Evolutionary conservation across 2,888 invertebrate species (phyloP), one percentile per base, ranked within the genome.

Genomic region (Merodon equestris): DNA sequence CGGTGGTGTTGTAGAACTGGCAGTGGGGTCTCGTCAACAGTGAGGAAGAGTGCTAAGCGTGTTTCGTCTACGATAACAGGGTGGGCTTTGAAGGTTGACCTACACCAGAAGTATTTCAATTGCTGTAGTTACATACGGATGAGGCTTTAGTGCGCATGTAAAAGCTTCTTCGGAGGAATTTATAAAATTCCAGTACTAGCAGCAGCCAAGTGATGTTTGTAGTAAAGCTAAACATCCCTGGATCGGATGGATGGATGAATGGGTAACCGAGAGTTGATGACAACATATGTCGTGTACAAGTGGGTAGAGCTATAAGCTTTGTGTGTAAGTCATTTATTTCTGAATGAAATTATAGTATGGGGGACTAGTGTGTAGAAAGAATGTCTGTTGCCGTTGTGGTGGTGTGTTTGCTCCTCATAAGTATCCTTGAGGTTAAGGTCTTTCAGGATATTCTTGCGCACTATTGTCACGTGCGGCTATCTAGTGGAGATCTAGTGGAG

Each of bases 321-420:
- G 79, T 74, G 79, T 70, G 73, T 79, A 79, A 79, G 68, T 70
- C 79, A 74, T 79, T 79, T 79, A 79, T 79, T 79, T 79, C 79
- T 79, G 79, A 79, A 79, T 79, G 79, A 79, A 79, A 70, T 79
- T 70, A 74, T 74, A 79, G 79, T 74, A 74, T 79, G 79, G 63
- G 72, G 64, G 58, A 53, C 54, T 45, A 15, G 40, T 18, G 47
- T 27, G 64, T n/a, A n/a, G n/a, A n/a, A n/a, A n/a, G n/a, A n/a
- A n/a, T n/a, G n/a, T n/a, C 58, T 68, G 74, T 74, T 58, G 56
- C 40, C 50, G 64, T 44, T 68, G 60, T 40, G 40, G 10, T 27
- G 27, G n/a, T 72, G 56, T 72, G 57, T 44, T 74, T 57, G 58
- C 14, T 74, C 58, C 68, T 40, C 40, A 64, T 79, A 38, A 53